Base-by-base conservation (phyloP, 2,113 vertebrate species). In the Buteo buteo region DNA sequence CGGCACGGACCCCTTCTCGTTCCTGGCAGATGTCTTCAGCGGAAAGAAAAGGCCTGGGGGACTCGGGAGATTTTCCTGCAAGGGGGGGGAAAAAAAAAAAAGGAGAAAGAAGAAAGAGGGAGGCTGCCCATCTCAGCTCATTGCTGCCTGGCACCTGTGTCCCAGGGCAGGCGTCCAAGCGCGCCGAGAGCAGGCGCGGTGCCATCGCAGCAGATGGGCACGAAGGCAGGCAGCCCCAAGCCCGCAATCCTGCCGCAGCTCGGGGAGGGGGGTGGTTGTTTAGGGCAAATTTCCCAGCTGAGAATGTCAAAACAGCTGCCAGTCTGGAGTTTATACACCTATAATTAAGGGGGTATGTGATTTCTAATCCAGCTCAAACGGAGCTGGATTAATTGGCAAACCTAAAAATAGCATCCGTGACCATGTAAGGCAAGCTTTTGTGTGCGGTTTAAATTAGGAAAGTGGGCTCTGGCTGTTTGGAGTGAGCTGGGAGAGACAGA, bases 261-360 rank as follows among this genome's bases (percentile, higher is more conserved):
- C 36, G 1, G 82, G 76, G 88, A 91, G 95, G 88, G 80, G 93
- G 88, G 83, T 3, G 84, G 95, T 95, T 96, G 89, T 78, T 93
- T 71, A 96, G 96, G 97, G 93, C 95, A 94, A 90, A 96, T 96
- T 96, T 97, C 93, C 93, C 96, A 94, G 97, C 95, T 87, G 93
- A 98, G 97, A 96, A 91, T 97, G 96, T 96, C 92, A 91, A 96
- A 97, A 85, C 94, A 98, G 96, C 97, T 98, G 97, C 96, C 95
- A 95, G 94, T 88, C 96, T 95, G 88, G 81, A 97, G 94, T 92
- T 82, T 94, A 92, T 95, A 96, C 96, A 97, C 96, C 97, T 98
- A 97, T 96, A 97, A 97, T 97, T 97, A 98, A 94, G 95, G 91
- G 91, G 88, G 92, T 96, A 95, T 97, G 94, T 93, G 95, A 96